Conservation (phyloP, 2,888 invertebrate species). For the Ophion ellenae region DNA sequence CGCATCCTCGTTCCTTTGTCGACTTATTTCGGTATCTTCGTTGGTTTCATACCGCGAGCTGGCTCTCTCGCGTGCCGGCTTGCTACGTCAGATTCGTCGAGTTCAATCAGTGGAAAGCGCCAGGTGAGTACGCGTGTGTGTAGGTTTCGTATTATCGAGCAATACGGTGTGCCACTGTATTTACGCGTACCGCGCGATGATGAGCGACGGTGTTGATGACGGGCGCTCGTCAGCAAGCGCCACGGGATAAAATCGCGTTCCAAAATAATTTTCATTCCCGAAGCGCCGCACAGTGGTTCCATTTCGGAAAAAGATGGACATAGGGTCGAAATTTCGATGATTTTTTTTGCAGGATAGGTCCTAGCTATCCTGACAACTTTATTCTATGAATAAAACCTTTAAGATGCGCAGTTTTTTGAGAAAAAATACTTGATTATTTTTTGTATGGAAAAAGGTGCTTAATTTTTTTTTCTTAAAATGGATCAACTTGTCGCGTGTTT, state of each 20-base stretch:
- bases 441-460: no score
- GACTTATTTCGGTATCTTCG: not conserved
- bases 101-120: not conserved
- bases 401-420: no score
- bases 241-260: not conserved
- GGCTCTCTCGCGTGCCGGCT: not conserved
- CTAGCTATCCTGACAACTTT: no score
- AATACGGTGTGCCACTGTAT: not conserved
- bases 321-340: no score
- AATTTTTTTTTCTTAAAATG: no score
- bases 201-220: not conserved
- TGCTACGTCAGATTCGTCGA: not conserved
- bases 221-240: not conserved
- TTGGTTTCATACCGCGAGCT: not conserved
- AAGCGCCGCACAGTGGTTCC: no score
- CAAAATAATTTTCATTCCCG: not conserved
- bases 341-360: no score
- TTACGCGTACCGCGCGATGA: not conserved
- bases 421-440: no score
- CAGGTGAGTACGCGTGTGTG: not conserved
- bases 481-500: no score
- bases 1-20: not conserved
- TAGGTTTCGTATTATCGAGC: not conserved
- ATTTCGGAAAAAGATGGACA: no score
- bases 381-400: no score